phyloP scores from a whole-genome alignment of 2,888 invertebrate species.

The Platerodrilus igneus region DNA sequence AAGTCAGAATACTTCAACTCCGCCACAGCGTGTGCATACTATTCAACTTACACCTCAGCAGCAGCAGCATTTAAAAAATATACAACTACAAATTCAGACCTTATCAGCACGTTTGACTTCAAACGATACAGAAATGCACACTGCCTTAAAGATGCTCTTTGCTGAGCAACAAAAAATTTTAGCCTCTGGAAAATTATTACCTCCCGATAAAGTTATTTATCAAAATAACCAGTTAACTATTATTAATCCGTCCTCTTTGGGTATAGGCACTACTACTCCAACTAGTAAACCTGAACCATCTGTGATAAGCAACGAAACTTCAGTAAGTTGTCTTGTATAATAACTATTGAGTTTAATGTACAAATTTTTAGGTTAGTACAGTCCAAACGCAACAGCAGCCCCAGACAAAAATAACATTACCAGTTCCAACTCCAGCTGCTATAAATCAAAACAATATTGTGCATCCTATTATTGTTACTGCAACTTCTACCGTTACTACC shows the following conservation, averaged over 20 bases:
- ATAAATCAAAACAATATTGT: slow-evolving; percentile 5
- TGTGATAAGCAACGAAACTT: slow-evolving; percentile 15
- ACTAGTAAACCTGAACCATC: slow-evolving; percentile 14
- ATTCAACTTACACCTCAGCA: slow-evolving; percentile 71
- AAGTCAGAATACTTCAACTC: slow-evolving; percentile 22
- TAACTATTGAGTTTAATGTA: neutral
- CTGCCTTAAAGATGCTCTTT: slow-evolving; percentile 50
- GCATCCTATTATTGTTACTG: slow-evolving; percentile 6
- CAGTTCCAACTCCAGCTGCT: slow-evolving; percentile 8
- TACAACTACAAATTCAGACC: slow-evolving; percentile 66
- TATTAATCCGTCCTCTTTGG: slow-evolving; percentile 41
- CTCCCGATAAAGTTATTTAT: slow-evolving; percentile 52
- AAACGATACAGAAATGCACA: slow-evolving; percentile 42
- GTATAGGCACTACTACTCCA: slow-evolving; percentile 12
- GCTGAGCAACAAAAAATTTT: slow-evolving; percentile 68
- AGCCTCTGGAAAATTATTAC: slow-evolving; percentile 64
- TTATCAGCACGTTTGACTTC: slow-evolving; percentile 54
- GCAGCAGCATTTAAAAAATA: slow-evolving; percentile 58
- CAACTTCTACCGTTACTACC: neutral
- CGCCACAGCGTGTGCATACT: slow-evolving; percentile 60
- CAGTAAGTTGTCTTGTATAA: slow-evolving; percentile 11
- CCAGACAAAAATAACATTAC: slow-evolving; percentile 15
- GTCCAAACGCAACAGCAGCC: slow-evolving; percentile 15
- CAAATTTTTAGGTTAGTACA: slow-evolving; percentile 8
- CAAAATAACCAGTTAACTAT: slow-evolving; percentile 51